Base-by-base conservation (phyloP, 2,888 invertebrate species). In the Lagria hirta region DNA sequence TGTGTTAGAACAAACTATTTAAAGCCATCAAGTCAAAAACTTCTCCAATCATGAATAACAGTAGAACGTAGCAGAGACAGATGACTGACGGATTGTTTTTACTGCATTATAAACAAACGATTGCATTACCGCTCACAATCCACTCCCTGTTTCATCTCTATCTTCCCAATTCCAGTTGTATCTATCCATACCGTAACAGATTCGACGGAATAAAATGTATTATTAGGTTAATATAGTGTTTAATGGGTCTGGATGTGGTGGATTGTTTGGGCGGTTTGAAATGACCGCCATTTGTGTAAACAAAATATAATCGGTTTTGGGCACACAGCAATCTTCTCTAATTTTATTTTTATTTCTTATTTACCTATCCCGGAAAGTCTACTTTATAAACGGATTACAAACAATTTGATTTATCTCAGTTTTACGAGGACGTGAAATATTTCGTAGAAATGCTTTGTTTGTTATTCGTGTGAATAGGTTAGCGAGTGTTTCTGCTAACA, bases 1-100 rank as follows among this genome's bases (percentile, higher is more conserved):
- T n/a, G n/a, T n/a, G n/a, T n/a, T n/a, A n/a, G n/a, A n/a, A n/a
- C n/a, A n/a, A n/a, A n/a, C n/a, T n/a, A n/a, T n/a, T n/a, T n/a
- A n/a, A n/a, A n/a, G n/a, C n/a, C n/a, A n/a, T n/a, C n/a, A n/a
- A n/a, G n/a, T n/a, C n/a, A n/a, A 30, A 30, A 30, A 20, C 27
- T 17, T 26, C 28, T 36, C 22, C 4, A 18, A 24, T 44, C 28
- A 32, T 17, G 18, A 20, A 22, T 53, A 60, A 64, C 66, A 66
- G 66, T 59, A 64, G 64, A 66, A 61, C 67, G 62, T 66, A 64
- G 65, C 63, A 65, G 65, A 66, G 68, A 68, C 71, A 72, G 68
- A 70, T 72, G 72, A 72, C 69, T 71, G 71, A 71, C 68, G 66
- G 69, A 65, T 70, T 70, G 70, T 70, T 72, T 71, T 71, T 67